Evolutionary conservation across 2,888 invertebrate genomes (phyloP), one percentile per base, ranked within the genome.

Genomic region (Imbricaverruca yamaguchii): DNA sequence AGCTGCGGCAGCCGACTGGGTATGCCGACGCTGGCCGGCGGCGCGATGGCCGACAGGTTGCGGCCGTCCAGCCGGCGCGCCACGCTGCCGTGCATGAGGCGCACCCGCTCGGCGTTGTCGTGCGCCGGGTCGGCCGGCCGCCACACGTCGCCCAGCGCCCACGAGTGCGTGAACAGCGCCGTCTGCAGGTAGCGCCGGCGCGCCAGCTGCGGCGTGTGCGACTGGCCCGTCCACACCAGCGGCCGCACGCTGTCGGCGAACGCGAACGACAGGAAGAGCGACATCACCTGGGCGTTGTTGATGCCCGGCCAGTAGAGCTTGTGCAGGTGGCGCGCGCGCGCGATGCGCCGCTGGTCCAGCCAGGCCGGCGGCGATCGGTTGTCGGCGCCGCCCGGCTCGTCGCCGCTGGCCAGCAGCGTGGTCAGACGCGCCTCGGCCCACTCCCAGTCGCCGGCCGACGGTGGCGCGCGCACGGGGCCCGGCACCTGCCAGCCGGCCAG

Each of bases 141-240:
- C 88, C 88, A 90, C 1, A 89, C 86, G 85, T 90, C 88, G 11
- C 87, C 87, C 59, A 86, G 87, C 84, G 88, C 89, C 91, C 90
- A 91, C 15, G 87, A 86, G 21, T 86, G 85, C 0, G 90, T 85
- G 80, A 89, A 87, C 0, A 85, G 81, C 0, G 86, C 85, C 0
- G 91, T 90, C 15, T 87, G 86, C 15, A 90, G 81, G 84, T 90
- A 91, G 69, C 89, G 84, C 21, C 83, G 84, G 84, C 89, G 88
- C 2, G 89, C 87, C n/a, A 87, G 87, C 80, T 85, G 86, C 2
- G 89, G 88, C 3, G 88, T 89, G 81, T 88, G 86, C 0, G 90
- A 89, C 65, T 87, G 87, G 0, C 86, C 86, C 0, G 90, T 90
- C 55, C 87, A 86, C 10, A 90, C 88, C 13, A 90, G 84, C 0